Percentiles rank a stretch among this genome's conserved stretches.
These are phyloP conservation scores for Trachelipus rathkii DNA, from an alignment of 1,140 invertebrate genomes.

Conservation along the genomic window DNA sequence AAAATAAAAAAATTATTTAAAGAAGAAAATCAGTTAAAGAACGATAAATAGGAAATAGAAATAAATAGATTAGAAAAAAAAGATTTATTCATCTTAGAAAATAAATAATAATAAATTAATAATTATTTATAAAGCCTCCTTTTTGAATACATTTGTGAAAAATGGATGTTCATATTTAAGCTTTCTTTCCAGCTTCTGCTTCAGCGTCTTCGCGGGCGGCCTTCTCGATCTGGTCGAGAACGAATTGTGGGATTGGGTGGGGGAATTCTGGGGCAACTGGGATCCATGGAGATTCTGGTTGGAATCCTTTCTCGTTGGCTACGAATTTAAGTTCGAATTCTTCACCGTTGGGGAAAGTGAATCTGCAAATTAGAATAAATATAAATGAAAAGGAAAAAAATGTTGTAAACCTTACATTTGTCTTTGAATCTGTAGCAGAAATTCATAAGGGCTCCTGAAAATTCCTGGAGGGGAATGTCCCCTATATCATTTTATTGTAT, in stretches of 20 bases:
- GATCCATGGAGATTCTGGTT: slow-evolving; percentile 19
- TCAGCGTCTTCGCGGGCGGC: slow-evolving; percentile 12
- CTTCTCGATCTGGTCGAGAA: slow-evolving; percentile 24
- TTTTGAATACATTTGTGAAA: too few species aligned
- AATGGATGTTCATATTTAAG: not conserved
- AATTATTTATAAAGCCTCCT: too few species aligned
- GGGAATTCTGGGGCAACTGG: slow-evolving; percentile 28
- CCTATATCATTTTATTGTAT: too few species aligned
- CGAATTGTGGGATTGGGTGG: slow-evolving; percentile 26
- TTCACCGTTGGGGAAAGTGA: slow-evolving; percentile 26
- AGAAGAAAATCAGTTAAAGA: too few species aligned
- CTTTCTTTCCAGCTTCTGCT: not conserved
- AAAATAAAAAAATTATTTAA: too few species aligned
- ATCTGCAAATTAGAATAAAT: not conserved
- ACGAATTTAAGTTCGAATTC: slow-evolving; percentile 24
- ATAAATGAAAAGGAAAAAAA: not conserved
- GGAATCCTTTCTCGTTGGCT: slow-evolving; percentile 24
- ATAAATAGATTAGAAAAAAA: too few species aligned
- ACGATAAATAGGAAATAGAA: too few species aligned
- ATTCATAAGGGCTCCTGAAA: too few species aligned
- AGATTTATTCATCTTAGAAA: too few species aligned
- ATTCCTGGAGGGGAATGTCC: too few species aligned
- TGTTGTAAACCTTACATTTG: not conserved
- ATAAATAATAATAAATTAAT: too few species aligned
- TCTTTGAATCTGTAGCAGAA: too few species aligned